Evolutionary conservation across 2,888 invertebrate species (phyloP), one percentile per base, ranked within the genome.

Genomic region (Tenodera sinensis): DNA sequence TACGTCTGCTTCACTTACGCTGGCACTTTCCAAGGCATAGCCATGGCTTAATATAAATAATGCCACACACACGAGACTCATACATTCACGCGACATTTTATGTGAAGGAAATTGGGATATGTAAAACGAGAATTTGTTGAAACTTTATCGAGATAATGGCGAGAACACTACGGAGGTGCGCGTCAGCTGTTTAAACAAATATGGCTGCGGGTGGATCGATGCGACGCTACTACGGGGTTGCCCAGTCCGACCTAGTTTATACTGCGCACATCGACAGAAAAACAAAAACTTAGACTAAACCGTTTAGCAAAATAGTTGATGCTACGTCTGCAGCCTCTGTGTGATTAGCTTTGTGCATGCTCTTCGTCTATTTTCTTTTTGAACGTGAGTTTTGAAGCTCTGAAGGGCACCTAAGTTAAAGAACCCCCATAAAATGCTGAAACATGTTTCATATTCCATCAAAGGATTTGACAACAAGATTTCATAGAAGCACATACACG

Each of bases 151-250:
- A 20, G 54, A 71, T 71, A 71, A 71, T 71, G 54, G 54, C 54
- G 54, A 71, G 54, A 20, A 25, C 20, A 20, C 54, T 71, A 71
- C 54, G 25, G 54, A 71, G 54, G 54, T 71, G 25, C 54, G 54
- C 54, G 54, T 87, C 87, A 87, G 87, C 87, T 87, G 87, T 87
- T 82, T 42, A 87, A 82, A 87, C 83, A 87, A 87, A 87, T 87
- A 87, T 87, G 87, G 83, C 87, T 34, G 81, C 20, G 54, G 54
- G 54, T 71, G 54, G 54, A 71, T 71, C 54, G 54, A 71, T 71
- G 54, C 0, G 54, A 71, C 54, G 54, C 54, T 6, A 25, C 54
- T 15, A 71, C 20, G 54, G 54, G 54, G 20, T 71, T 20, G 54
- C 54, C 54, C 15, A 71, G 54, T 3, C 54, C 54, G 54, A 71